phyloP scores from a whole-genome alignment of 2,113 vertebrate species.

The Poeciliopsis turrubarensis region DNA sequence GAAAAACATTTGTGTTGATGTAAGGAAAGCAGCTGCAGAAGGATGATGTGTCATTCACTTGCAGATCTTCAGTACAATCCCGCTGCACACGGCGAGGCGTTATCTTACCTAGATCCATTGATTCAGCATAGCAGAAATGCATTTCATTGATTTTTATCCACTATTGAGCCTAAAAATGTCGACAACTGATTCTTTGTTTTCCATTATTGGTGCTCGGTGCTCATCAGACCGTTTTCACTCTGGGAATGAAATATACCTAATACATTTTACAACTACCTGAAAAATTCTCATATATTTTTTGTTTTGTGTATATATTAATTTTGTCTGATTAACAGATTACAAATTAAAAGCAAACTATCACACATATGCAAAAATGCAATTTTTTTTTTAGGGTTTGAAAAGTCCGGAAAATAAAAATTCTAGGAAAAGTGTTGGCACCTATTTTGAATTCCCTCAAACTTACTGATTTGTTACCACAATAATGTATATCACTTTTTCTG shows the following conservation, averaged over 20 bases:
- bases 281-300: not conserved
- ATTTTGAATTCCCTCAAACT: too few relatives aligned
- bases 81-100: not conserved
- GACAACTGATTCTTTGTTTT: not conserved
- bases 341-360: not conserved
- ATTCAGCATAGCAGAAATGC: not conserved
- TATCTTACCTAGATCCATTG: not conserved
- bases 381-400: not conserved
- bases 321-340: not conserved
- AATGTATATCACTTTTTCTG: too few relatives aligned
- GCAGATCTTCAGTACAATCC: not conserved
- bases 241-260: not conserved
- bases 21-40: not conserved
- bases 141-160: conserved; percentile 8
- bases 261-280: not conserved
- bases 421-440: too few relatives aligned
- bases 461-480: too few relatives aligned
- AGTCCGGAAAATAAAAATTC: not conserved
- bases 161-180: not conserved
- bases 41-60: not conserved
- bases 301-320: not conserved
- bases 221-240: not conserved
- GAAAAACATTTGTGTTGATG: conserved; percentile 8
- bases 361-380: not conserved
- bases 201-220: too few relatives aligned